Evolutionary conservation across 2,797 vertebrate species (phyloP).

Genomic region (Apodemus agrarius): DNA sequence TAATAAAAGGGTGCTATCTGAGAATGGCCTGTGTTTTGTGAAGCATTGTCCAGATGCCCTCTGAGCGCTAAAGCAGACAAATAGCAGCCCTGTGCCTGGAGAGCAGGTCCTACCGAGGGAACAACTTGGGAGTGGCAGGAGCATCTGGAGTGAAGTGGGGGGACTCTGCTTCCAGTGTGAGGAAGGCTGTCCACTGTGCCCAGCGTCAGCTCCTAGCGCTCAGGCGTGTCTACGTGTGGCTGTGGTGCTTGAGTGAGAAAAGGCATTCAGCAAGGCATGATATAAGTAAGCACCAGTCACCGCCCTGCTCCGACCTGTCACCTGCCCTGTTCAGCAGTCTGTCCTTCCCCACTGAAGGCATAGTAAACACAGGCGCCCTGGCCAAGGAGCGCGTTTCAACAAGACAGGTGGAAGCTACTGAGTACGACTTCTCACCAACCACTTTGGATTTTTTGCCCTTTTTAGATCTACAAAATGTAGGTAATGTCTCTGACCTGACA

Average conservation of each 20-base stretch:
- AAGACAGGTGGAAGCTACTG: background rate
- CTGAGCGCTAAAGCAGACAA: background rate
- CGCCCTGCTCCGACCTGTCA: background rate
- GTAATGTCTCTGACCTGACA: background rate
- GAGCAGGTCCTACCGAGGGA: background rate
- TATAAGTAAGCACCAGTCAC: background rate
- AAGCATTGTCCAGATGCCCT: background rate
- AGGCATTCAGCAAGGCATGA: background rate
- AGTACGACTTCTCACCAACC: background rate
- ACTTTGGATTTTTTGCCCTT: background rate
- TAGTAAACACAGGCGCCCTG: background rate
- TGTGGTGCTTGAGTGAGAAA: background rate
- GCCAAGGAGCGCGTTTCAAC: background rate
- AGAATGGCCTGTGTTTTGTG: background rate
- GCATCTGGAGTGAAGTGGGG: background rate
- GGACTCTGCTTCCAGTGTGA: background rate
- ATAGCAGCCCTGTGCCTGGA: background rate
- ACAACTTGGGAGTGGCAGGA: background rate
- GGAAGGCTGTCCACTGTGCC: background rate
- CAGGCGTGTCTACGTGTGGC: background rate
- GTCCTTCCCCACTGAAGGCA: slow-evolving; percentile 3
- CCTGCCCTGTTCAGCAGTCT: background rate
- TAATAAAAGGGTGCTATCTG: slow-evolving; percentile 1
- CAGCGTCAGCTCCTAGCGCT: background rate
- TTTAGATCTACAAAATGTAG: background rate